Evolutionary conservation across 2,888 invertebrate genomes (phyloP), one percentile per base, ranked within the genome.

Genomic region (Rugalucina vietnamica): DNA sequence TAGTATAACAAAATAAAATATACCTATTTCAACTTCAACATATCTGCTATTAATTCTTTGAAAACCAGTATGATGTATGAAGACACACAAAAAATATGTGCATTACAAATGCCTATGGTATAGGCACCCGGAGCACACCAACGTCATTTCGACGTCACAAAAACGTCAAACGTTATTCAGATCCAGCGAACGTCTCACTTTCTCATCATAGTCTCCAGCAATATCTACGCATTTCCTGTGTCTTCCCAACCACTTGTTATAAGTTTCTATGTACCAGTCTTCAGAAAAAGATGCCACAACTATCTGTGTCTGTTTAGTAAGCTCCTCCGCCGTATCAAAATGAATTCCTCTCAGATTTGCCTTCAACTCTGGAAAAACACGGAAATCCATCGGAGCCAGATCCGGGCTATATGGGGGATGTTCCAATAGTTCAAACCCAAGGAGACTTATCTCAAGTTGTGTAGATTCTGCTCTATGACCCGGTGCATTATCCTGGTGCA

Each of bases 361-460:
- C 39, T 72, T 71, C 27, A 72, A 29, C 36, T 54, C 72, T 36
- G 71, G 71, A 36, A 54, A 36, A 36, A 49, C n/a, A 32, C 70
- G 24, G 27, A 60, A 76, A 57, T 60, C 76, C 36, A 57, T 57
- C 2, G 76, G 36, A 69, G 70, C 70, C 18, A 77, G 70, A 70
- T 77, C 70, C 21, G 77, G 77, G 34, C 69, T 70, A 70, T 77
- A 77, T 5, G 77, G 69, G 27, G 77, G 69, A 77, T 77, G 77
- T 69, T 65, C 12, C 32, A 50, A 14, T 18, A 76, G 12, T 39
- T 71, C 50, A 54, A 54, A 71, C 8, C 54, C 70, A 70, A 78
- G 78, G n/a, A 24, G 70, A 43, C 70, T 76, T 8, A 76, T 76
- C 37, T 76, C 76, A 8, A 76, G 60, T 18, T 54, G 60, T 21